Conservation (phyloP, 2,797 vertebrate species). For the Muscicapa comitata region DNA sequence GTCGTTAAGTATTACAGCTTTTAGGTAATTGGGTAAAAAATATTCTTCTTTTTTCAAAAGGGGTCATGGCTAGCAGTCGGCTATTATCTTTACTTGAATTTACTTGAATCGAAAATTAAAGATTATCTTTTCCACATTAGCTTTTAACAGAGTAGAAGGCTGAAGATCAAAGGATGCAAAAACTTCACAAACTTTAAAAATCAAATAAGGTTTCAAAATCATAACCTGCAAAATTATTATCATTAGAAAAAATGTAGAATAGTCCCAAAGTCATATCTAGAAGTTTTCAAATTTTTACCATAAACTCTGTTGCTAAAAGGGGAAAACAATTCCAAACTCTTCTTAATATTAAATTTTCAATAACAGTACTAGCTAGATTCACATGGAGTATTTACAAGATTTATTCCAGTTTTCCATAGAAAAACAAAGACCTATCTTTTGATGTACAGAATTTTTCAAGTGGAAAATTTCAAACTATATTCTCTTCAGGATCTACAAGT, state of each 20-base stretch:
- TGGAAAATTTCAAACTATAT: no score
- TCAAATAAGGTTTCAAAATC: background rate
- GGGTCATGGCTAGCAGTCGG: background rate
- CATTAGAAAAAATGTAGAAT: fast-evolving
- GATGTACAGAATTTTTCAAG: no score
- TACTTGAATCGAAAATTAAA: background rate
- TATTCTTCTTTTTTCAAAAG: background rate
- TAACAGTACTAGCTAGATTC: background rate
- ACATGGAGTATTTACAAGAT: no score
- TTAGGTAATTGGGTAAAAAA: background rate
- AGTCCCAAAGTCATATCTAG: fast-evolving
- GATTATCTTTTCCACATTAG: background rate
- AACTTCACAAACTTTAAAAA: background rate
- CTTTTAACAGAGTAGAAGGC: background rate
- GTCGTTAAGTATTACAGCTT: background rate
- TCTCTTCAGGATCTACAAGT: no score
- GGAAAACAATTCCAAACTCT: background rate
- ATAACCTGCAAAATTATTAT: background rate
- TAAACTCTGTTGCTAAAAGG: background rate
- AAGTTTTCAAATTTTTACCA: background rate
- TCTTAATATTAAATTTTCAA: background rate
- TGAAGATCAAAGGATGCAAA: background rate
- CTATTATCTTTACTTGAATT: background rate
- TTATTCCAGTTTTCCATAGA: no score
- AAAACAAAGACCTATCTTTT: no score